Percentiles rank a stretch among this genome's conserved stretches.
phyloP scores from a whole-genome alignment of 2,888 invertebrate genomes.

The Peribatodes rhomboidaria region DNA sequence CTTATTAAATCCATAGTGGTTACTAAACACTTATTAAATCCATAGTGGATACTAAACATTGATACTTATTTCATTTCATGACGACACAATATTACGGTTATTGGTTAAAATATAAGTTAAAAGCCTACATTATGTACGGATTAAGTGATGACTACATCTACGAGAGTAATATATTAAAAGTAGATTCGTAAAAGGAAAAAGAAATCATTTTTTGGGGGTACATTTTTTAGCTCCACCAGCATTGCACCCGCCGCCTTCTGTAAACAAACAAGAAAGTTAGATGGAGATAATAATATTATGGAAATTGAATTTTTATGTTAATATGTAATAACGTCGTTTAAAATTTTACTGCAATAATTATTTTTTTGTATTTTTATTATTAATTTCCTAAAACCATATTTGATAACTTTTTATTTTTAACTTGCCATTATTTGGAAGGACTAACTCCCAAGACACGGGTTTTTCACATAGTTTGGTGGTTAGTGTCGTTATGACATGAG shows the following conservation, averaged over 20 bases:
- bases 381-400: no score
- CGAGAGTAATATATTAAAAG: constrained; percentile 20
- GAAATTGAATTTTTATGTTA: no score
- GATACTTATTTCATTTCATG: constrained; percentile 68
- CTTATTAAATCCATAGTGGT: constrained; percentile 31
- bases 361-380: no score
- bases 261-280: constrained; percentile 46
- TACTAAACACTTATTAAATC: constrained; percentile 28
- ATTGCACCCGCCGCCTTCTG: constrained; percentile 81
- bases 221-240: constrained; percentile 62
- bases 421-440: no score
- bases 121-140: constrained; percentile 50
- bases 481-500: no score
- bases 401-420: no score
- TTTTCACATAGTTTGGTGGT: no score
- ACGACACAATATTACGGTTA: constrained; percentile 59
- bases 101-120: constrained; percentile 42
- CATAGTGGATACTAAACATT: constrained; percentile 33
- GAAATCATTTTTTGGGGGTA: constrained; percentile 51
- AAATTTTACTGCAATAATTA: no score
- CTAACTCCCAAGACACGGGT: no score
- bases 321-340: no score
- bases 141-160: constrained; percentile 50
- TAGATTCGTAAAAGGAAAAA: constrained; percentile 35
- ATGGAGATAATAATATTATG: neutral